Base-by-base conservation (phyloP, 2,113 vertebrate genomes). In the Silurus glanis region DNA sequence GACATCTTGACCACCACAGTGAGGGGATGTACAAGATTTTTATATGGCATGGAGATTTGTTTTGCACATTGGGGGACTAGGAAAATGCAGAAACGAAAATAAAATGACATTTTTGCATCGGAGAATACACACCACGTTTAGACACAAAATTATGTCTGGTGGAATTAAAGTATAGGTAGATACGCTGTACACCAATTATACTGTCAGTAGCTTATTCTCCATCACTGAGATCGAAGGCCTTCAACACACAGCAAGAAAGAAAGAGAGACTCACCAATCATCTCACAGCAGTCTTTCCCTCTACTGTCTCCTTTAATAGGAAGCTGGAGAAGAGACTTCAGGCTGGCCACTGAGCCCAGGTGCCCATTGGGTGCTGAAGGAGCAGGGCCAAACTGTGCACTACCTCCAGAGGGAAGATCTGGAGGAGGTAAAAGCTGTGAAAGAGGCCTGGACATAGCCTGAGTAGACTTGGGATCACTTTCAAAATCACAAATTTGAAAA, bases 311-410 rank as follows among this genome's bases (percentile, higher is more conserved):
- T 91, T 96, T 96, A 91, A 96, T 94, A 49, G 95, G 95, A 89
- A 95, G 92, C 89, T 96, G 95, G 3, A 96, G 95, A 55, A 96
- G 93, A 2, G 95, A 91, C 89, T 96, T 96, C 71, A 96, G 91
- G 89, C 93, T 96, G 89, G 94, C 93, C 95, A 96, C 95, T 84
- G 95, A 94, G 90, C 93, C 94, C 90, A 94, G 90, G 89, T 95
- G 95, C 59, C 94, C 91, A 66, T 92, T 94, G 66, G 93, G 91
- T 5, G 92, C 86, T 74, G 93, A 88, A 90, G 89, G 93, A 62
- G 90, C 91, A 88, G 90, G 89, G 89, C 94, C 94, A 45, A 94
- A 94, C 84, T 95, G 95, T 81, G 94, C 94, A 90, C 94, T 95
- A 53, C 94, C 94, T 88, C 94, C 95, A 69, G 94, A 90, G 8